Percentiles rank a stretch among this genome's conserved stretches.
Conservation (phyloP, 2,797 vertebrate genomes). For the Dendrocincla fuliginosa region DNA sequence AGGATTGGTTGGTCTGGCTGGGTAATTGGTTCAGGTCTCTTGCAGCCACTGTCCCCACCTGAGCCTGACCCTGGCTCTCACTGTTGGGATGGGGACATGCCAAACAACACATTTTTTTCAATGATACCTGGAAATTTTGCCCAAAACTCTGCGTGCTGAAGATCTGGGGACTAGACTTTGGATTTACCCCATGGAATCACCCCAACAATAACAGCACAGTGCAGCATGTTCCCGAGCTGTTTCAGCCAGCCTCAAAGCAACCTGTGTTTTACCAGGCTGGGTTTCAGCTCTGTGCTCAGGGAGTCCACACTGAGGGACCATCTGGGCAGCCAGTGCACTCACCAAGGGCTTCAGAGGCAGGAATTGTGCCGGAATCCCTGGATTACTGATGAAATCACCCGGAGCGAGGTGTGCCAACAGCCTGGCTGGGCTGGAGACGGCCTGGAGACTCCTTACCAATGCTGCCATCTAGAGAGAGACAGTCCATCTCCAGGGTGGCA, state of each 20-base stretch:
- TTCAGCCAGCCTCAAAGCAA: background rate
- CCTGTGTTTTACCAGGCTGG: background rate
- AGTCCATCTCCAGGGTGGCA: background rate
- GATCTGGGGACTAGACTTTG: background rate
- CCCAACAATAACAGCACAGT: background rate
- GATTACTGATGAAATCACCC: background rate
- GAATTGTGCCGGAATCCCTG: background rate
- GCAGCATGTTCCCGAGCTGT: background rate
- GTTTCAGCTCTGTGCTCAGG: background rate
- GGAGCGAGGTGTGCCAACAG: background rate
- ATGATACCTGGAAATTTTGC: background rate
- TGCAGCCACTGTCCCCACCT: background rate
- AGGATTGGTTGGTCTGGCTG: background rate
- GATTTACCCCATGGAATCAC: background rate
- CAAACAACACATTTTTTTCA: background rate
- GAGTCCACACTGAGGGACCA: background rate
- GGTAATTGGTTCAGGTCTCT: background rate
- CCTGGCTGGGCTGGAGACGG: background rate
- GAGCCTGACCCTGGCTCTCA: background rate
- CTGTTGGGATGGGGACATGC: background rate
- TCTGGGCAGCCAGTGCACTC: background rate
- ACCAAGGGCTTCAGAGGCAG: background rate
- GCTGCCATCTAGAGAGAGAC: slow-evolving; percentile 23
- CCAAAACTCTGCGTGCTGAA: background rate
- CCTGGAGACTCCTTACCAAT: background rate